These are phyloP conservation scores for Cinclus mexicanus DNA, from an alignment of 2,113 vertebrate species.

Conservation along the genomic window DNA sequence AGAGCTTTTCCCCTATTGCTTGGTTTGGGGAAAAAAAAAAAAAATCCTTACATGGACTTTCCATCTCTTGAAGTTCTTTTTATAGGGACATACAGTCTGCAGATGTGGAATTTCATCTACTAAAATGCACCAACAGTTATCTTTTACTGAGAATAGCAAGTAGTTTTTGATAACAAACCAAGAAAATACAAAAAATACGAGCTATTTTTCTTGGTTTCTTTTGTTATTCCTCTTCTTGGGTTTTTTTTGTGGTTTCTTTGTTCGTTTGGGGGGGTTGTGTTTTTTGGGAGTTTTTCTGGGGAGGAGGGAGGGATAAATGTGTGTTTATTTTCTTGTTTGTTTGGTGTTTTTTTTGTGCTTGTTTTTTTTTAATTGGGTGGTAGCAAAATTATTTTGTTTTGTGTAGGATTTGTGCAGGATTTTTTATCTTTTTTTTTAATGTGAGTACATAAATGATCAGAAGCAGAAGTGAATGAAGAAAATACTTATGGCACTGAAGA, in stretches of 20 bases:
- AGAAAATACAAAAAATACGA: neutral
- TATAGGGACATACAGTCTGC: neutral
- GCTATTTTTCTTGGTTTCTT: neutral
- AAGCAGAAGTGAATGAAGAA: neutral
- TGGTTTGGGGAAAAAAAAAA: neutral
- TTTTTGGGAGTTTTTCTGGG: too few relatives aligned
- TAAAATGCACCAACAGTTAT: neutral
- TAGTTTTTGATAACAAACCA: neutral
- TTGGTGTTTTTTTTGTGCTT: neutral
- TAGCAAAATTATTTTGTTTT: neutral
- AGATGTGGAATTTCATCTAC: neutral
- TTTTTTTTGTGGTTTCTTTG: neutral
- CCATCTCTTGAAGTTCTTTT: neutral
- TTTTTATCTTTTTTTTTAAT: neutral
- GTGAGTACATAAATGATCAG: neutral
- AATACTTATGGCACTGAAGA: neutral
- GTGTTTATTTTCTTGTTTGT: too few relatives aligned
- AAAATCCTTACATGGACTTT: neutral
- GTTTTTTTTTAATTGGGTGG: neutral
- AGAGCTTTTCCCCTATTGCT: neutral
- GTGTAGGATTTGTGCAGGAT: neutral
- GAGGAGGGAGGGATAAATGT: fast-evolving
- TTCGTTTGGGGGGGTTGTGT: neutral
- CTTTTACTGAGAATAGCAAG: neutral
- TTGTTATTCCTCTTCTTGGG: neutral